phyloP scores from a whole-genome alignment of 2,888 invertebrate species.

The Leucozona laternaria region DNA sequence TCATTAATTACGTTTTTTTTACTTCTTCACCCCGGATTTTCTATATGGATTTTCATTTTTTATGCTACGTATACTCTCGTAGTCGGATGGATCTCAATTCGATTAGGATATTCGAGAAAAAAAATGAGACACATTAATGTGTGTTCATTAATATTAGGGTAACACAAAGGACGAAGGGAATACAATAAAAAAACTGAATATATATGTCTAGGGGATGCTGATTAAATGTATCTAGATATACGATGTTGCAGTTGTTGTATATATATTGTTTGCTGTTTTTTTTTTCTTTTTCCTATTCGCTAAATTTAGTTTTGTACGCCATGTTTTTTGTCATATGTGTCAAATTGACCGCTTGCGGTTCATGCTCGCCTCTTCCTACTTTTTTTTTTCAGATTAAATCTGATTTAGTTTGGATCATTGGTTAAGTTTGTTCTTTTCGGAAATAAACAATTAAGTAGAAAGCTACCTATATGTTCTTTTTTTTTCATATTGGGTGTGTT shows the following conservation, averaged over 20 bases:
- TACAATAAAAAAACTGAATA: slow-evolving; percentile 24
- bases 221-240: slow-evolving; percentile 30
- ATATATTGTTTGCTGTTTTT: slow-evolving; percentile 13
- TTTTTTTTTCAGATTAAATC: neutral
- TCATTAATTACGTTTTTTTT: slow-evolving; percentile 73
- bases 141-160: slow-evolving; percentile 70
- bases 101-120: slow-evolving; percentile 66
- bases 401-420: slow-evolving; percentile 4
- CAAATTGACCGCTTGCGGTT: slow-evolving; percentile 72
- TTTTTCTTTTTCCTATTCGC: neutral
- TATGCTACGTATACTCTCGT: slow-evolving; percentile 28
- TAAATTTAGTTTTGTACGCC: slow-evolving; percentile 9
- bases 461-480: neutral
- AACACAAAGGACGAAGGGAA: slow-evolving; percentile 57
- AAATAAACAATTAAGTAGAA: neutral
- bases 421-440: neutral
- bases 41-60: slow-evolving; percentile 47
- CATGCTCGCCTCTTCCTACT: slow-evolving; percentile 22
- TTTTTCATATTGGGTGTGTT: too few relatives aligned
- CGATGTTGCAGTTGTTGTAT: slow-evolving; percentile 52
- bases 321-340: slow-evolving; percentile 38
- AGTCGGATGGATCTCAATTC: slow-evolving; percentile 68
- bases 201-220: slow-evolving; percentile 54
- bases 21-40: slow-evolving; percentile 34
- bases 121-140: slow-evolving; percentile 70